phyloP scores from a whole-genome alignment of 1,140 invertebrate genomes.

The Brachionus calyciflorus region DNA sequence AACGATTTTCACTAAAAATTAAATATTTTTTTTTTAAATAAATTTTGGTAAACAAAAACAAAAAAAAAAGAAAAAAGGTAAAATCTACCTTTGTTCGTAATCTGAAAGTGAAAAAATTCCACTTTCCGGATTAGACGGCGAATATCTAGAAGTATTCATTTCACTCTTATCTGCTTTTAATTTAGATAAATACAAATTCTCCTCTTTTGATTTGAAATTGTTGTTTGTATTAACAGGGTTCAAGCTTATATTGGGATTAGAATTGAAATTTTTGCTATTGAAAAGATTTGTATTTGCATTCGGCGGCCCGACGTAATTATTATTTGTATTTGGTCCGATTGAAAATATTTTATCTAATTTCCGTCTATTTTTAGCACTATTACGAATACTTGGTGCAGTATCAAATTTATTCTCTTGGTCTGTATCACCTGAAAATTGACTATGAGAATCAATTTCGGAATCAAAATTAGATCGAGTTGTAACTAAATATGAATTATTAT shows the following conservation, averaged over 20 bases:
- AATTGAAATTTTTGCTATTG: conserved; percentile 13
- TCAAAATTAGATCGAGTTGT: conserved; percentile 28
- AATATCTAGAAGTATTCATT: conserved; percentile 24
- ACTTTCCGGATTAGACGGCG: conserved; percentile 44
- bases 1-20: conserved; percentile 12
- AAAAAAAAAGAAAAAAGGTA: no score
- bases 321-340: background rate
- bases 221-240: background rate
- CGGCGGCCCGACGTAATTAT: background rate
- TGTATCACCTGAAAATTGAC: background rate
- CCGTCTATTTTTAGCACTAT: conserved; percentile 26
- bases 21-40: background rate
- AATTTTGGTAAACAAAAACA: background rate
- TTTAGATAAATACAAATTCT: conserved; percentile 25
- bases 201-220: background rate
- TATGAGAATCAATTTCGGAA: background rate
- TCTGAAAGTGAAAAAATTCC: conserved; percentile 45
- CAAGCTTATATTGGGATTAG: background rate
- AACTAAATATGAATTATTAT: background rate
- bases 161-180: conserved; percentile 9
- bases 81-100: conserved; percentile 12
- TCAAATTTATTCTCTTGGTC: conserved; percentile 23
- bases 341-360: conserved; percentile 40
- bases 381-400: conserved; percentile 28
- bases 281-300: conserved; percentile 12